Percentiles rank a stretch among this genome's conserved stretches.
Conservation (phyloP, 2,797 vertebrate genomes). For the Phoxinus dragarum region DNA sequence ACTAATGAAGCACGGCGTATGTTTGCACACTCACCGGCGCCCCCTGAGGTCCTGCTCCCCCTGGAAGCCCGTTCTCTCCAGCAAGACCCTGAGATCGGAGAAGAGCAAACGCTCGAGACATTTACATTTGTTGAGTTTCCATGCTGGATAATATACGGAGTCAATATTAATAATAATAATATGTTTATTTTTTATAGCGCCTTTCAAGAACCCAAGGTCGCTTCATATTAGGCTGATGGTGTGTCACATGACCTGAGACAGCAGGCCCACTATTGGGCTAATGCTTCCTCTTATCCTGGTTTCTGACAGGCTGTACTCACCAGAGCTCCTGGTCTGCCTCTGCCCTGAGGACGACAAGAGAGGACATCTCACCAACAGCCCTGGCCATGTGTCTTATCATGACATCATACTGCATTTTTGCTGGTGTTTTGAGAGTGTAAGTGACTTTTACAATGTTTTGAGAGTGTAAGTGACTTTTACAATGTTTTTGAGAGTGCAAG, state of each 20-base stretch:
- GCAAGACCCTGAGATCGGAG: conserved; percentile 83
- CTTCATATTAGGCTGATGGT: not conserved
- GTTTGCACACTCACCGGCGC: conserved; percentile 81
- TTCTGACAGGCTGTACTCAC: conserved; percentile 81
- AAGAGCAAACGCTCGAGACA: not conserved
- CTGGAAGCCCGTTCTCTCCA: conserved; percentile 89
- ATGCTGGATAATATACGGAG: not conserved
- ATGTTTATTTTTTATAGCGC: too few relatives aligned
- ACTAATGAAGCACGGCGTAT: not conserved
- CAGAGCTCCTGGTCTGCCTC: conserved; percentile 91
- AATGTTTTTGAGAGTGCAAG: not conserved
- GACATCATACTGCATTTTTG: not conserved
- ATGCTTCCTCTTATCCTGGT: not conserved
- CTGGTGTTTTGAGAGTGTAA: not conserved
- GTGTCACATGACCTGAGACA: not conserved
- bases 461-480: not conserved
- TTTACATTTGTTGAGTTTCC: not conserved
- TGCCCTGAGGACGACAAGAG: conserved; percentile 86
- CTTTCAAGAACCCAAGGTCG: too few relatives aligned
- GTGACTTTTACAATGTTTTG: too few relatives aligned
- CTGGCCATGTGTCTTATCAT: not conserved
- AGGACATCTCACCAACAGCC: conserved; percentile 70
- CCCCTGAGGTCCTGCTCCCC: conserved; percentile 88
- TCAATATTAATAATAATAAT: not conserved
- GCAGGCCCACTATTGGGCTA: too few relatives aligned